Base-by-base conservation (phyloP, 2,113 vertebrate genomes). In the Notarius lentiginosus region DNA sequence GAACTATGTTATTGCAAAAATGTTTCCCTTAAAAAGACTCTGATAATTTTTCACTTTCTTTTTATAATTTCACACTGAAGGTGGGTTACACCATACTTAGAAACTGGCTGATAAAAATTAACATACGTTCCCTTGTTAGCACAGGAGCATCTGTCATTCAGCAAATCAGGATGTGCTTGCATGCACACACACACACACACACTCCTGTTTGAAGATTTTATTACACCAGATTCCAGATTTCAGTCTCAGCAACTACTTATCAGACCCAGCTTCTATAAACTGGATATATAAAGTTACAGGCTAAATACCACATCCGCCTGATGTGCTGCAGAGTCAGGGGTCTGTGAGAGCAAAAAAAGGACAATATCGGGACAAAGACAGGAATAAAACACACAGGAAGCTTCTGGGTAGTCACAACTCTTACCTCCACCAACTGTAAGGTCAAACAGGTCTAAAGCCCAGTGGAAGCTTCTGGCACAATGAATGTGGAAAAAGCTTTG, bases 221-320 rank as follows among this genome's bases (percentile, higher is more conserved):
- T 84, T 82, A 87, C 90, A 83, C 82, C 87, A 83, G 85, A 77
- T 89, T 88, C 83, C 83, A 90, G 87, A 91, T 91, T 87, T 90
- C 86, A 89, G 76, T 73, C 89, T 92, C 84, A 88, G 90, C 87
- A 91, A 91, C 85, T 89, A 85, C 76, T 92, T 90, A 91, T 89
- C 90, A 89, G 84, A 87, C 88, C 91, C 80, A 77, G 84, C 90
- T 90, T 82, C 86, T 72, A 86, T 89, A 89, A 86, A 90, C 90
- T 84, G 63, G 60, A 51, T 34, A 24, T 85, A 84, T 86, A 77
- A 72, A 84, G 77, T 89, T 88, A 86, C 86, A 86, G 81, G 61
- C 51, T 49, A 84, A 86, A 83, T 49, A 79, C 86, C 89, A 83
- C 89, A 87, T 86, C 86, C 84, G 63, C 65, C 79, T 75, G 65